Base-by-base conservation (phyloP, 1,140 invertebrate species). In the Drosophila chauvacae region DNA sequence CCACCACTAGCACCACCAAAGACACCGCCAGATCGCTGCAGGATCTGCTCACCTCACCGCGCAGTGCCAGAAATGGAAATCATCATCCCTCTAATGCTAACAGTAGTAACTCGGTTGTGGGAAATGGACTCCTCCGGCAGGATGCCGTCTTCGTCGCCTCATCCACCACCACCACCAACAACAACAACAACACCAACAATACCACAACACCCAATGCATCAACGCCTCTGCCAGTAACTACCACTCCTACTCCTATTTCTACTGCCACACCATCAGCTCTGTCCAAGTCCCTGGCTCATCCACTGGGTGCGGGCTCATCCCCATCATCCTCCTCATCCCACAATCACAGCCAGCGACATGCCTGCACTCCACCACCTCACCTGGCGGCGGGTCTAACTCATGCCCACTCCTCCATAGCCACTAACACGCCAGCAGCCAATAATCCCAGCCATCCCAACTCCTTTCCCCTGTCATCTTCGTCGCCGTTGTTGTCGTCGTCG, bases 161-260 rank as follows among this genome's bases (percentile, higher is more conserved):
- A 79, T 71, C 81, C 55, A 76, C 47, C 74, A 76, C 16, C 77
- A 74, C 65, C 60, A 60, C 57, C 60, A 61, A 60, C 57, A 62
- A 62, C 26, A 48, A 51, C 66, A 28, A 28, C 28, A 59, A 45
- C 20, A 56, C 28, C 69, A 77, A 50, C 42, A 64, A 33, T 57
- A 65, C 68, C 64, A 71, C 53, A 56, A 51, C 50, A 56, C 63
- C 63, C 72, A 88, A 70, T 58, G 69, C 79, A 73, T 77, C 84
- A 56, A 56, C 53, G 72, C 74, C 74, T 79, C 37, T 87, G 81
- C 85, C 86, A 91, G 90, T 91, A 91, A 91, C 90, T 91, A 91
- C 90, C 86, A 85, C 90, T 91, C 76, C 88, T 91, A 77, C 81
- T 91, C 81, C 88, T 91, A 82, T 83, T 75, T 88, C 90, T 76